Conservation (phyloP, 2,888 invertebrate species). For the Lissocephala sabroskyi region DNA sequence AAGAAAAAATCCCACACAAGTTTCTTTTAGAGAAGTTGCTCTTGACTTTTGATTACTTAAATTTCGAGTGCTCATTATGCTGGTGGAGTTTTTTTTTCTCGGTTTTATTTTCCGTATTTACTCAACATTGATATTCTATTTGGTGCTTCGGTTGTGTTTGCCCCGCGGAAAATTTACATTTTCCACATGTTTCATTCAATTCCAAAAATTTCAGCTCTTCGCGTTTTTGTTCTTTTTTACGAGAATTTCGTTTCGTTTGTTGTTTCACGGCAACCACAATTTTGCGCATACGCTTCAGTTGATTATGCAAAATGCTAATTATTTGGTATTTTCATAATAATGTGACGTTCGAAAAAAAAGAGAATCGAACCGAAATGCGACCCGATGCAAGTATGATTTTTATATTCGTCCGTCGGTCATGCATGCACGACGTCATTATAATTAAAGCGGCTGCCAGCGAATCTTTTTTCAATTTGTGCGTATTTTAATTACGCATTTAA, state of each 20-base stretch:
- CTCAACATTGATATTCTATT: slow-evolving; percentile 26
- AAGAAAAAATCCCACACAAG: no score
- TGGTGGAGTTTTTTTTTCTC: not conserved
- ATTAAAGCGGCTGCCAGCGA: slow-evolving; percentile 23
- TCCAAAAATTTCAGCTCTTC: slow-evolving; percentile 23
- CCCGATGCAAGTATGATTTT: no score
- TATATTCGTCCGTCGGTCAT: no score
- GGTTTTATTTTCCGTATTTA: slow-evolving; percentile 23
- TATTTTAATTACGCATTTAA: slow-evolving; percentile 24
- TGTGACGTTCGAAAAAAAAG: slow-evolving; percentile 54
- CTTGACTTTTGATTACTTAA: no score
- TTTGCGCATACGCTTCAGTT: slow-evolving; percentile 32
- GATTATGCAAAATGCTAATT: slow-evolving; percentile 68
- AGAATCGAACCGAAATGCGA: no score
- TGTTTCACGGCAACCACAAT: not conserved
- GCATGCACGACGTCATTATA: no score
- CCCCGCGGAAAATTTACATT: slow-evolving; percentile 39
- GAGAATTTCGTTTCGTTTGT: not conserved
- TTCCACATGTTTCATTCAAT: slow-evolving; percentile 37
- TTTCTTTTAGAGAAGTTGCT: no score
- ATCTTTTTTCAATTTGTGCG: slow-evolving; percentile 30
- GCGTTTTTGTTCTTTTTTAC: not conserved
- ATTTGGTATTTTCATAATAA: slow-evolving; percentile 52
- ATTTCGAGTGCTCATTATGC: not conserved
- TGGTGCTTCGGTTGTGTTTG: slow-evolving; percentile 15